Base-by-base conservation (phyloP, 1,140 invertebrate genomes). In the Drosophila sp. region DNA sequence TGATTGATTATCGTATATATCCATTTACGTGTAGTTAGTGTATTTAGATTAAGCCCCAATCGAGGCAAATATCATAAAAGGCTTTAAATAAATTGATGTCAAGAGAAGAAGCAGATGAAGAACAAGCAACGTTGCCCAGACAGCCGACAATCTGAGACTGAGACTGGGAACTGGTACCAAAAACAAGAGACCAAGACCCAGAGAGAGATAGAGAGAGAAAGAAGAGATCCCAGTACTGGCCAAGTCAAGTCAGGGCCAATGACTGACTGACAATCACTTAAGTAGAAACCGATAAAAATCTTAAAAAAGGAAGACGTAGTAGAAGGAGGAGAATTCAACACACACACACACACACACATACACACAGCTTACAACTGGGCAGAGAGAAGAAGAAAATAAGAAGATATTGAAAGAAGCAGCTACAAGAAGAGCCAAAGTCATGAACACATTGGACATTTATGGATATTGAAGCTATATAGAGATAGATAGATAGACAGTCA, bases 261-360 rank as follows among this genome's bases (percentile, higher is more conserved):
- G 85, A 89, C 85, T 84, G 85, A 90, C 84, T 89, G 84, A 89
- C 84, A 89, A 89, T 89, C 84, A 89, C 84, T 89, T 89, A 89
- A 89, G 84, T 90, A 80, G 84, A 89, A 89, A 89, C 80, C 85
- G 85, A 89, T 89, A 89, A 90, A 90, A 89, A 89, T 89, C 84
- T 89, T 80, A 35, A 67, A 65, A 64, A 50, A 60, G 2, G 11
- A 27, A 66, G 60, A 30, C 4, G 23, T 23, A 56, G 47, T 56
- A 10, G 44, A 32, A 55, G 64, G 72, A 76, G 61, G 32, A 60
- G 58, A 62, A 66, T 17, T 47, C 17, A 11, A 50, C 44, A 50
- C 44, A 50, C 40, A 50, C 44, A 35, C 55, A 17, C 55, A 57
- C 17, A 58, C 56, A 55, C 27, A 27, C 44, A 50, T 7, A 17